Conservation (phyloP, 2,888 invertebrate genomes). For the Drosophila recens region DNA sequence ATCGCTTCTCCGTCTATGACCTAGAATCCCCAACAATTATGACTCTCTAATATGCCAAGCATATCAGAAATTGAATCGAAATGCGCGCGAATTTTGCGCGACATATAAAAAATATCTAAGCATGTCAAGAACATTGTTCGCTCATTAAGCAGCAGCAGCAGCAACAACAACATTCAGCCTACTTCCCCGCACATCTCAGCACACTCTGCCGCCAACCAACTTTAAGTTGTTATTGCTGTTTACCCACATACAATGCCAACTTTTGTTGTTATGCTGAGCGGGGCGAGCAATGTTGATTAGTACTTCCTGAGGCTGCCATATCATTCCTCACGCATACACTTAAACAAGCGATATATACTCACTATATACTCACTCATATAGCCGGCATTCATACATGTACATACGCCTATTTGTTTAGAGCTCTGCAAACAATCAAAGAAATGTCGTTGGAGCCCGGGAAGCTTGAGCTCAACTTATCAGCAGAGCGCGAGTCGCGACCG, state of each 20-base stretch:
- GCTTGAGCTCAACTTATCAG: constrained; percentile 56
- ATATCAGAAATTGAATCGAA: constrained; percentile 74
- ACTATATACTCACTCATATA: constrained; percentile 29
- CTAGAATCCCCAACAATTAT: constrained; percentile 42
- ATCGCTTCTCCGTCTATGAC: constrained; percentile 36
- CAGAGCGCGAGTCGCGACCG: constrained; percentile 30
- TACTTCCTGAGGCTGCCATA: constrained; percentile 80
- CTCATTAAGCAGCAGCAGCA: constrained; percentile 55
- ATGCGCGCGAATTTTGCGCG: constrained; percentile 63
- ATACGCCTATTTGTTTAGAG: constrained; percentile 54
- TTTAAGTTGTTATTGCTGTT: constrained; percentile 42
- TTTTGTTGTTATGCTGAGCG: constrained; percentile 63
- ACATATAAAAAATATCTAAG: constrained; percentile 65
- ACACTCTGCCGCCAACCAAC: background rate
- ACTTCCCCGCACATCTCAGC: constrained; percentile 6
- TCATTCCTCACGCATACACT: constrained; percentile 39
- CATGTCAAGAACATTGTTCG: constrained; percentile 80
- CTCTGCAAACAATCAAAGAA: constrained; percentile 56
- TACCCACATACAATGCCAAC: constrained; percentile 64
- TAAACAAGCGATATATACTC: constrained; percentile 6
- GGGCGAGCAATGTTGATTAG: constrained; percentile 70
- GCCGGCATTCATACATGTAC: constrained; percentile 6
- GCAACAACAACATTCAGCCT: constrained; percentile 14
- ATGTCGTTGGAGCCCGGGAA: constrained; percentile 35
- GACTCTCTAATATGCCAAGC: constrained; percentile 42